phyloP scores from a whole-genome alignment of 2,797 vertebrate species.

The Molossus molossus region DNA sequence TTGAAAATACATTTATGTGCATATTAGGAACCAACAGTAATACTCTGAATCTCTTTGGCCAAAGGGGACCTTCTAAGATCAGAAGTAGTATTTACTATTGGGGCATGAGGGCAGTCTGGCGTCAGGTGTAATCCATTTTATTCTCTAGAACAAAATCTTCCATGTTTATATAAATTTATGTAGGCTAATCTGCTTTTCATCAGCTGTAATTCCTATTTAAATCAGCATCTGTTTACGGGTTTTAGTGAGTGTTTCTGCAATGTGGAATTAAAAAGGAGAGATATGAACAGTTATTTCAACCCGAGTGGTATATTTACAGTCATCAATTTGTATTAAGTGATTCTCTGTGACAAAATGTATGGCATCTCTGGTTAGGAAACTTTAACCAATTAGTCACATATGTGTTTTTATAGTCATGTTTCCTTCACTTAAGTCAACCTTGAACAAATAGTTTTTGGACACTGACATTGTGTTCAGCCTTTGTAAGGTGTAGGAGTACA shows the following conservation, averaged over 20 bases:
- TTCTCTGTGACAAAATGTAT: background rate
- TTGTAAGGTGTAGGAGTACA: background rate
- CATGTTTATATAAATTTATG: background rate
- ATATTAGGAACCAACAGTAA: background rate
- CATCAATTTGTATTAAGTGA: background rate
- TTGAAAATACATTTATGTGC: background rate
- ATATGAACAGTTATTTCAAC: background rate
- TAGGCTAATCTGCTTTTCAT: background rate
- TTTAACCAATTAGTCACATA: background rate
- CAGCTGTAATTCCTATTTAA: background rate
- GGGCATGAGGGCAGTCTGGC: background rate
- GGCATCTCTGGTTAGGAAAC: background rate
- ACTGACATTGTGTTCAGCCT: background rate
- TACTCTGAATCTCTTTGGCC: background rate
- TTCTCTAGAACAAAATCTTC: conserved; percentile 6
- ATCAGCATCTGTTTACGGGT: background rate
- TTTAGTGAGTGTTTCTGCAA: background rate
- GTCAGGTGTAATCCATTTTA: background rate
- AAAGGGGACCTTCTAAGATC: background rate
- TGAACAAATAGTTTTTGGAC: background rate
- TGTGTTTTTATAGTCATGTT: background rate
- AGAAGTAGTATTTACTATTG: background rate
- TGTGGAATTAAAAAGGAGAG: background rate
- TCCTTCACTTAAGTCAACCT: background rate
- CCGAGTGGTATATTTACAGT: background rate